Evolutionary conservation across 2,797 vertebrate genomes (phyloP).

Genomic region (Heliangelus exortis): DNA sequence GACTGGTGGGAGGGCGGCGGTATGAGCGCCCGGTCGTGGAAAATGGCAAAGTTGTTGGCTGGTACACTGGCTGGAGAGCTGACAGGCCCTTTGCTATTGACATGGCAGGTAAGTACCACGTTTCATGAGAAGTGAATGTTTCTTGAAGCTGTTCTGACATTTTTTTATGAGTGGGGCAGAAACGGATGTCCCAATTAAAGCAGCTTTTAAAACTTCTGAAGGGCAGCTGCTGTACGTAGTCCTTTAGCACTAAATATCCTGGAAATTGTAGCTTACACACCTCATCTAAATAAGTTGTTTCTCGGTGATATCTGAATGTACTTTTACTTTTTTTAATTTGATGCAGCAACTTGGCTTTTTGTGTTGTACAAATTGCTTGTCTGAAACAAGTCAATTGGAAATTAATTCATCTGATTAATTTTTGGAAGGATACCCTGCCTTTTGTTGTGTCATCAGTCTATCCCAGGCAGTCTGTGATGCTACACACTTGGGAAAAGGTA

Average conservation of each 20-base stretch:
- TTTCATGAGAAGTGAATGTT: fast-evolving
- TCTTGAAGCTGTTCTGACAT: background rate
- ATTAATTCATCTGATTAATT: background rate
- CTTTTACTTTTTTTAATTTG: conserved; percentile 5
- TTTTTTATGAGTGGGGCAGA: background rate
- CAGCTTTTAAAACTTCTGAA: background rate
- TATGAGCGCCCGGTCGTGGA: conserved; percentile 91
- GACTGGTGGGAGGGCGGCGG: conserved; percentile 87
- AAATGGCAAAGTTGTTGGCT: conserved; percentile 91
- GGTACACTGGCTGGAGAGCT: conserved; percentile 98
- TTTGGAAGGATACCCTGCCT: background rate
- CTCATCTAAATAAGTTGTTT: background rate
- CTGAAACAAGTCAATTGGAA: conserved; percentile 17
- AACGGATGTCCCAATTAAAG: background rate
- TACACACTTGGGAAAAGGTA: no score
- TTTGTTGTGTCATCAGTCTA: background rate
- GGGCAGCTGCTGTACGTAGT: background rate
- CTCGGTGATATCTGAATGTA: background rate
- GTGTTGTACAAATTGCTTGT: background rate
- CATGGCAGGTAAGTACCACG: conserved; percentile 90
- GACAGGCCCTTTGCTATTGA: conserved; percentile 96
- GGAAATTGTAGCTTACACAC: background rate
- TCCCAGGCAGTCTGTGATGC: background rate
- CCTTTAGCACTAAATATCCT: background rate
- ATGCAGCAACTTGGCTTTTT: background rate